phyloP scores from a whole-genome alignment of 2,888 invertebrate genomes.

The Trachelus tabidus region DNA sequence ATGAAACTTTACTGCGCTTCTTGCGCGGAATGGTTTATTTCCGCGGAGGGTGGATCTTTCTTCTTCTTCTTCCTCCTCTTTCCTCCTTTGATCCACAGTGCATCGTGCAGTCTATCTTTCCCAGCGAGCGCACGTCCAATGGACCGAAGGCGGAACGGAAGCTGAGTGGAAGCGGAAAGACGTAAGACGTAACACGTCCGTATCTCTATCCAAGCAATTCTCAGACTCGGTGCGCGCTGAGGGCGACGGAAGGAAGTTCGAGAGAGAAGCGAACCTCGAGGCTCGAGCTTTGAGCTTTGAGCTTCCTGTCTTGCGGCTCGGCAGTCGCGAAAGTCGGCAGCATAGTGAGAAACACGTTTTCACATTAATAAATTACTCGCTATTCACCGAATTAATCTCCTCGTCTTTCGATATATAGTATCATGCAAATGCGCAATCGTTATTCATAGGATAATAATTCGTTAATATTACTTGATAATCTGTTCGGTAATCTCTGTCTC shows the following conservation, averaged over 20 bases:
- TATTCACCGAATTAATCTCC: conserved; percentile 12
- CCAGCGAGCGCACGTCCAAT: no score
- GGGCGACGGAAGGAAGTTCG: no score
- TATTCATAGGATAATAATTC: conserved; percentile 33
- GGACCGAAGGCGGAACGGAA: no score
- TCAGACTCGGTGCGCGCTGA: no score
- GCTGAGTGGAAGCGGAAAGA: no score
- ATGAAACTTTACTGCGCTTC: not conserved
- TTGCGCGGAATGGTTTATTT: not conserved
- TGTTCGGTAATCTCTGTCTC: conserved; percentile 17
- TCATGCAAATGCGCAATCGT: conserved; percentile 20
- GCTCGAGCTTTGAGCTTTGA: no score
- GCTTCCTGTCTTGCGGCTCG: no score
- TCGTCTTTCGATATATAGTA: conserved; percentile 1
- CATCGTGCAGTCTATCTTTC: no score
- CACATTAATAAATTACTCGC: conserved; percentile 34
- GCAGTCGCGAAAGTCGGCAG: conserved; percentile 1
- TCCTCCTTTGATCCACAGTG: no score
- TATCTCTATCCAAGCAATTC: no score
- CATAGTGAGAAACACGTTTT: conserved; percentile 29
- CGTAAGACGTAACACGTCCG: no score
- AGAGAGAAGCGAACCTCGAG: no score
- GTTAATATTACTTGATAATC: conserved; percentile 35
- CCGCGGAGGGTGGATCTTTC: not conserved
- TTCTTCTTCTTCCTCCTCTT: not conserved